Conservation (phyloP, 2,888 invertebrate genomes). For the Hydrotaea cyrtoneurina region DNA sequence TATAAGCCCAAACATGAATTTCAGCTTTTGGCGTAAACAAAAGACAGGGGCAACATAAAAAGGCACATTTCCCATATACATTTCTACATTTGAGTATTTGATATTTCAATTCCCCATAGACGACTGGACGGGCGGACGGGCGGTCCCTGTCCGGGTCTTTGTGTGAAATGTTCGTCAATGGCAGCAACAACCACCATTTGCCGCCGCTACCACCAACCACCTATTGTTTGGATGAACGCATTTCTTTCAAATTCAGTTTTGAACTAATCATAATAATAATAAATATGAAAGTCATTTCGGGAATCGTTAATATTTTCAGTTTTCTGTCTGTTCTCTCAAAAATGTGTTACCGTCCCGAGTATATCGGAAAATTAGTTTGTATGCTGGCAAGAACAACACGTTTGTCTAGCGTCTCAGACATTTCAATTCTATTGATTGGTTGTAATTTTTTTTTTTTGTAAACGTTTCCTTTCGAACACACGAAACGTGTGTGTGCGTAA, state of each 20-base stretch:
- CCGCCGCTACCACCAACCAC: background rate
- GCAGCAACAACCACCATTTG: background rate
- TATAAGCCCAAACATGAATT: constrained; percentile 43
- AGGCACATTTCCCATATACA: too few species aligned
- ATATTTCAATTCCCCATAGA: constrained; percentile 62
- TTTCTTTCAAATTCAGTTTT: background rate
- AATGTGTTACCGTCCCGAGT: constrained; percentile 10
- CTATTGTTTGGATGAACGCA: constrained; percentile 3
- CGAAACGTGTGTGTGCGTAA: too few species aligned
- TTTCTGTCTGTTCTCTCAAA: background rate
- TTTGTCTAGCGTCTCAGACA: background rate
- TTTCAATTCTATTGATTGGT: too few species aligned
- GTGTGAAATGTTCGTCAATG: constrained; percentile 13
- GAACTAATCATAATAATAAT: background rate
- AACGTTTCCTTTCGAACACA: too few species aligned
- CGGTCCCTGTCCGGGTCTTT: background rate
- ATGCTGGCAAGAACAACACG: constrained; percentile 32
- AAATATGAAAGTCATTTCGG: constrained; percentile 61
- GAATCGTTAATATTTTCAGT: constrained; percentile 15
- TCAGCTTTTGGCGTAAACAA: constrained; percentile 44
- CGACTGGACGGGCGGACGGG: constrained; percentile 42
- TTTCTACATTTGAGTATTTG: background rate
- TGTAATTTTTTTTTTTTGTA: too few species aligned
- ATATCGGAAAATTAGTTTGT: constrained; percentile 28
- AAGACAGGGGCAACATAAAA: constrained; percentile 4